phyloP scores from a whole-genome alignment of 2,888 invertebrate species.

The Plemyria rubiginata region DNA sequence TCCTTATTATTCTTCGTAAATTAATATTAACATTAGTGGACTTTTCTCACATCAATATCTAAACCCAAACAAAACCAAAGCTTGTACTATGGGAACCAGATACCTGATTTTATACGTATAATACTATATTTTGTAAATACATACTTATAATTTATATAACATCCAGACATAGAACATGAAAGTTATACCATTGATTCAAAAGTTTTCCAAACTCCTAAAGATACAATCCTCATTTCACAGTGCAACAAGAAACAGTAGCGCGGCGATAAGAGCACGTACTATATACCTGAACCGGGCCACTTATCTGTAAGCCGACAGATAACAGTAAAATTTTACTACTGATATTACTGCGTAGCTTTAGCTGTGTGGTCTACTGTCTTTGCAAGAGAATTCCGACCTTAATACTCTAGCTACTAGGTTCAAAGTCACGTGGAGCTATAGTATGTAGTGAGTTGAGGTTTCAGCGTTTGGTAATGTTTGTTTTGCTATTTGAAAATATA shows the following conservation, averaged over 20 bases:
- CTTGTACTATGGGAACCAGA: too few relatives aligned
- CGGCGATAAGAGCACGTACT: constrained; percentile 29
- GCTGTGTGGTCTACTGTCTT: constrained; percentile 3
- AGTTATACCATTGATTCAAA: background rate
- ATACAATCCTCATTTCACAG: constrained; percentile 27
- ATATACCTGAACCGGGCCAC: constrained; percentile 33
- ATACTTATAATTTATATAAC: too few relatives aligned
- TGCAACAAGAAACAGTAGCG: constrained; percentile 35
- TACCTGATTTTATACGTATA: too few relatives aligned
- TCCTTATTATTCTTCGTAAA: too few relatives aligned
- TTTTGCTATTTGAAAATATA: constrained; percentile 13
- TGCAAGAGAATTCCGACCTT: constrained; percentile 1
- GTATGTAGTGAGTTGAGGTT: constrained; percentile 16
- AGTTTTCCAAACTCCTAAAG: constrained; percentile 20
- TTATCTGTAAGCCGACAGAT: constrained; percentile 44
- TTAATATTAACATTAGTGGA: too few relatives aligned
- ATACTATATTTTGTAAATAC: too few relatives aligned
- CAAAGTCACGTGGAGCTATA: background rate
- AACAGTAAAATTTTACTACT: constrained; percentile 46
- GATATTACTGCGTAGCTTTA: constrained; percentile 29
- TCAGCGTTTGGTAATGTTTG: constrained; percentile 15
- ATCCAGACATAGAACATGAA: too few relatives aligned
- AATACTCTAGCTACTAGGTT: background rate
- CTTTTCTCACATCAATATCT: too few relatives aligned
- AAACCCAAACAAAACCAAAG: too few relatives aligned